Evolutionary conservation across 2,888 invertebrate species (phyloP).

Genomic region (Leptura quadrifasciata): DNA sequence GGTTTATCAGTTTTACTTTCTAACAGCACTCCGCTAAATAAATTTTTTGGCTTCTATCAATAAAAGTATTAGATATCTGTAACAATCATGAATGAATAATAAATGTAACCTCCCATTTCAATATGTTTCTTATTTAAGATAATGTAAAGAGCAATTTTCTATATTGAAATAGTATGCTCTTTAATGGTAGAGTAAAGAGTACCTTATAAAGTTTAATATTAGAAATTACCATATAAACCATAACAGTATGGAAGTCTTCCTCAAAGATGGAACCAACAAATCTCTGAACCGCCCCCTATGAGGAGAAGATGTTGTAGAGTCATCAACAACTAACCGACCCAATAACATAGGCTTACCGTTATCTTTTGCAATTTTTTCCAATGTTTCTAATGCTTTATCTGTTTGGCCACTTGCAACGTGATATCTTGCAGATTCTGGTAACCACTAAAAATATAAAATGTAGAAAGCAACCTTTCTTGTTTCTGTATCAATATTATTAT

Average conservation of each 20-base stretch:
- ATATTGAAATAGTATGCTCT: not conserved
- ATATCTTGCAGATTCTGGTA: constrained; percentile 94
- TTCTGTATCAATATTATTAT: constrained; percentile 10
- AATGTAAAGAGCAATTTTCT: not conserved
- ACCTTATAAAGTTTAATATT: constrained; percentile 28
- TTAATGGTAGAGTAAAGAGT: not conserved
- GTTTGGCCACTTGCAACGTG: constrained; percentile 91
- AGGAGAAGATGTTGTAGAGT: constrained; percentile 77
- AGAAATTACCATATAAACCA: constrained; percentile 92
- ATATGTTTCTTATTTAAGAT: no score
- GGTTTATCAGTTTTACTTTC: no score
- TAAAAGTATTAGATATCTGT: no score
- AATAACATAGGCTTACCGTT: constrained; percentile 92
- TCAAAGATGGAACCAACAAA: constrained; percentile 85
- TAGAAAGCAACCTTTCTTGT: not conserved
- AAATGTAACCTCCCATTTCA: no score
- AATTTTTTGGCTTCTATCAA: no score
- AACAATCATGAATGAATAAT: no score
- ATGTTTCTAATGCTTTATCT: constrained; percentile 88
- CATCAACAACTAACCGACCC: constrained; percentile 89
- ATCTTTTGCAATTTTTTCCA: constrained; percentile 90
- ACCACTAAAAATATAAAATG: constrained; percentile 82
- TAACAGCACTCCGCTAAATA: no score
- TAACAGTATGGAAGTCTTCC: constrained; percentile 88
- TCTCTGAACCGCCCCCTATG: constrained; percentile 83